Conservation (phyloP, 2,113 vertebrate species). For the Chinchilla lanigera region DNA sequence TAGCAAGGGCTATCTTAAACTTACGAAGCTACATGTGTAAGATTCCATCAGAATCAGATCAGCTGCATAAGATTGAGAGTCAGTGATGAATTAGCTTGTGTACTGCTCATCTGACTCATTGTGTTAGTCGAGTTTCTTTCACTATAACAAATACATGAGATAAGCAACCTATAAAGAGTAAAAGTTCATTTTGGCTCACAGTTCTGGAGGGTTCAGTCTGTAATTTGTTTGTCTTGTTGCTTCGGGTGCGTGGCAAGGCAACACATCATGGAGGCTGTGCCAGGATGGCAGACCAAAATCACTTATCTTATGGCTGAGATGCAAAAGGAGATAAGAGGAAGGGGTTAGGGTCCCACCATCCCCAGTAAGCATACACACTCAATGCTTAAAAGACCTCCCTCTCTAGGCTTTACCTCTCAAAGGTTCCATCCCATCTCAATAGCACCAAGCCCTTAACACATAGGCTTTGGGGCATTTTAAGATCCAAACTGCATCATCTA, state of each 20-base stretch:
- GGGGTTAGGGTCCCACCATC: background rate
- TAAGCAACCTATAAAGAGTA: background rate
- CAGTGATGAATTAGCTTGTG: background rate
- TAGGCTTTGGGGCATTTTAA: background rate
- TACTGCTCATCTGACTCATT: background rate
- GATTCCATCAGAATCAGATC: background rate
- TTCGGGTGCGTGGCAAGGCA: background rate
- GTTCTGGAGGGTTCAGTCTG: background rate
- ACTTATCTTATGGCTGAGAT: background rate
- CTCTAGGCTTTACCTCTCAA: background rate
- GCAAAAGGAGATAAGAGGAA: background rate
- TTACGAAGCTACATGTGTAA: background rate
- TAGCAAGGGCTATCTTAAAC: background rate
- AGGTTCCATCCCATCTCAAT: background rate
- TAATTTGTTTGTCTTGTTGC: no score
- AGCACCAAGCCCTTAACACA: background rate
- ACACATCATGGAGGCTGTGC: background rate
- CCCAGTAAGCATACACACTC: background rate
- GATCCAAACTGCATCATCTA: background rate
- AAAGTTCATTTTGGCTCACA: background rate
- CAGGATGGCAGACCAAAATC: background rate
- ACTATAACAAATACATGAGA: background rate
- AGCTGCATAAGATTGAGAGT: background rate
- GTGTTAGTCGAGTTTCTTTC: background rate
- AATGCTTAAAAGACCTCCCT: background rate